A percentile compares a stretch with the other conserved stretches of the same genome.
Conservation (phyloP, 2,113 vertebrate genomes). For the Dissostichus mawsoni region DNA sequence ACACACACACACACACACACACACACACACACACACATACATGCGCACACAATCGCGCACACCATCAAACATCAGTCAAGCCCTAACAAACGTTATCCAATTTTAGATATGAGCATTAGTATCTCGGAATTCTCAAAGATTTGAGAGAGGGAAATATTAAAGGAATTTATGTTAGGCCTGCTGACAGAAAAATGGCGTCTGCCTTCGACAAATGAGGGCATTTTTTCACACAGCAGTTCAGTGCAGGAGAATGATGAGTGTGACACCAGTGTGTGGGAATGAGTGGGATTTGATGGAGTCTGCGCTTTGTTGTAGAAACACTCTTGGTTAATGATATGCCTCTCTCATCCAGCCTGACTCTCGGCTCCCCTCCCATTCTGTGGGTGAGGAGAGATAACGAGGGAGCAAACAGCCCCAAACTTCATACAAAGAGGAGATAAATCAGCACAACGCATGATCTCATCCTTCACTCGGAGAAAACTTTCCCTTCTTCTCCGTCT, state of each 20-base stretch:
- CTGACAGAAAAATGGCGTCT: constrained; percentile 52
- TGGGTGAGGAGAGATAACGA: constrained; percentile 72
- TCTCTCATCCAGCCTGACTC: constrained; percentile 68
- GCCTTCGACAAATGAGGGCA: constrained; percentile 62
- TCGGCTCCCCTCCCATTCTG: constrained; percentile 47
- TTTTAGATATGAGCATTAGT: constrained; percentile 63
- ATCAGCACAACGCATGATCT: constrained; percentile 59
- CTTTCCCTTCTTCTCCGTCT: constrained; percentile 57
- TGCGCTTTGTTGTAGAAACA: constrained; percentile 76
- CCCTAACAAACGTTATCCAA: constrained; percentile 55
- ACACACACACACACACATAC: background rate
- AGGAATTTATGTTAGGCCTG: constrained; percentile 55
- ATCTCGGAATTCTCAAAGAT: constrained; percentile 57
- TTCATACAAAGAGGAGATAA: constrained; percentile 66
- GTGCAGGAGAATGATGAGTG: constrained; percentile 54
- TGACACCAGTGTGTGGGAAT: constrained; percentile 68
- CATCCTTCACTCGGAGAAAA: constrained; percentile 56
- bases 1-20: constrained; percentile 20
- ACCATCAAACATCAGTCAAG: constrained; percentile 32
- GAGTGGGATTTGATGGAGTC: constrained; percentile 72
- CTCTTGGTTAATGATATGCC: constrained; percentile 75
- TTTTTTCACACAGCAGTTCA: constrained; percentile 55
- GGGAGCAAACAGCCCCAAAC: constrained; percentile 70
- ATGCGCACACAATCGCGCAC: too few relatives aligned
- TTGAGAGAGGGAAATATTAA: constrained; percentile 57